phyloP scores from a whole-genome alignment of 2,113 vertebrate genomes.

The Alexandromys fortis region DNA sequence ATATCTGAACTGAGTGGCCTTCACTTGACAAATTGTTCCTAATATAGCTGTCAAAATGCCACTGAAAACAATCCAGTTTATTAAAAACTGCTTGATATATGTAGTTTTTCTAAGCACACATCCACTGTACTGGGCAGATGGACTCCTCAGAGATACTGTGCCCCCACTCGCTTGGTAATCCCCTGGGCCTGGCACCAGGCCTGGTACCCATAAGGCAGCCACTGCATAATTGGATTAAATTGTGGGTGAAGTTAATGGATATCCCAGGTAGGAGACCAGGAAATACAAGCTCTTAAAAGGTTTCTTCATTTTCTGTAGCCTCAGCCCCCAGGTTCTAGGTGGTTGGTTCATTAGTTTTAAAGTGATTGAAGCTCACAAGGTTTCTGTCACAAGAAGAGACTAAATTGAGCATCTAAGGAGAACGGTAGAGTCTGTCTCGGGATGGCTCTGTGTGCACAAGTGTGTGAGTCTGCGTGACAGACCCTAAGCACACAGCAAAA shows the following conservation, averaged over 20 bases:
- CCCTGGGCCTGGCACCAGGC: not conserved
- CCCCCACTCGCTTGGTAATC: not conserved
- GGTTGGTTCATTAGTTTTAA: not conserved
- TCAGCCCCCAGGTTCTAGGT: not conserved
- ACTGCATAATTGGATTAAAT: not conserved
- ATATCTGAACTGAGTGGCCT: not conserved
- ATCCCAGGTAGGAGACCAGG: not conserved
- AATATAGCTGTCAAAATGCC: slow-evolving; percentile 6
- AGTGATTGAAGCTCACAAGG: not conserved
- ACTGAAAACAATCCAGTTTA: not conserved
- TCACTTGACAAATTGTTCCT: slow-evolving; percentile 12
- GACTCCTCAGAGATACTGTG: not conserved
- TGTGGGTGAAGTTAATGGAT: not conserved
- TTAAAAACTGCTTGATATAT: slow-evolving; percentile 6
- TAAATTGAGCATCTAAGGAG: slow-evolving; percentile 7
- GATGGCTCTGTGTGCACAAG: not conserved
- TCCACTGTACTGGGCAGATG: not conserved
- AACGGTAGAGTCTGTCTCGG: not conserved
- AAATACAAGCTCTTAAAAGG: not conserved
- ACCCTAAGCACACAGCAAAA: not conserved
- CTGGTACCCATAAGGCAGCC: not conserved
- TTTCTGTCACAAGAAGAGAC: slow-evolving; percentile 23
- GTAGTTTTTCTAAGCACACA: slow-evolving; percentile 12
- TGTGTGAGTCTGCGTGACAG: not conserved
- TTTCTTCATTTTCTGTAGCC: not conserved